phyloP scores from a whole-genome alignment of 2,888 invertebrate genomes.

The Vesta saturnalis region DNA sequence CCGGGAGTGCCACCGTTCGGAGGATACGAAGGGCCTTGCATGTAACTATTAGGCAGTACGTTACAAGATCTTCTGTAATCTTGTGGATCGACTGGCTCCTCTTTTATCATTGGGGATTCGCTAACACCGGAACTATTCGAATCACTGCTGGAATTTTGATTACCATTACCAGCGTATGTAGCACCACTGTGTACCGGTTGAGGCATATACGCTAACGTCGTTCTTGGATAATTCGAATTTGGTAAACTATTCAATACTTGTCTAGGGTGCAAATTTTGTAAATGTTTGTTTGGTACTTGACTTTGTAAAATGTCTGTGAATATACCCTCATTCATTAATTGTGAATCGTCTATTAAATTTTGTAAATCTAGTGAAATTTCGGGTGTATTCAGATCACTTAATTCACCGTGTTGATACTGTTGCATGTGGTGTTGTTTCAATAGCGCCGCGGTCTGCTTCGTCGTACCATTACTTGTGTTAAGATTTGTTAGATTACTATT shows the following conservation, averaged over 20 bases:
- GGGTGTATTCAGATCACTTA: slow-evolving; percentile 90
- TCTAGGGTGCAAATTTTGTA: slow-evolving; percentile 59
- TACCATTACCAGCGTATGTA: slow-evolving; percentile 62
- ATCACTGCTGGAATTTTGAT: slow-evolving; percentile 59
- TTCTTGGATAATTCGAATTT: slow-evolving; percentile 67
- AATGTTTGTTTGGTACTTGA: slow-evolving; percentile 59
- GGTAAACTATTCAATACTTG: slow-evolving; percentile 61
- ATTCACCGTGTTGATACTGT: slow-evolving; percentile 78
- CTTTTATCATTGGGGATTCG: slow-evolving; percentile 84
- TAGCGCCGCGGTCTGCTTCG: slow-evolving; percentile 67
- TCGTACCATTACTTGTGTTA: slow-evolving; percentile 62
- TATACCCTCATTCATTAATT: slow-evolving; percentile 83
- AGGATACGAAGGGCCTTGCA: slow-evolving; percentile 57
- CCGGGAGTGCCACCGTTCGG: slow-evolving; percentile 53
- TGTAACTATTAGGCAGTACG: slow-evolving; percentile 58
- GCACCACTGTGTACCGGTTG: slow-evolving; percentile 89
- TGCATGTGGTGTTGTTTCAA: slow-evolving; percentile 75
- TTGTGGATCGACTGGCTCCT: slow-evolving; percentile 85
- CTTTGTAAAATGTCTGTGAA: slow-evolving; percentile 84
- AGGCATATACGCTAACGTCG: slow-evolving; percentile 89
- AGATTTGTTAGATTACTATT: slow-evolving; percentile 63
- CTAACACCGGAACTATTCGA: slow-evolving; percentile 62
- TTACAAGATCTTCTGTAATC: slow-evolving; percentile 74
- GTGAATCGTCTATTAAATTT: slow-evolving; percentile 89
- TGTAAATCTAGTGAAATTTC: slow-evolving; percentile 93